These are phyloP conservation scores for Platorchestia sp. DNA, from an alignment of 1,140 invertebrate genomes.

Conservation along the genomic window DNA sequence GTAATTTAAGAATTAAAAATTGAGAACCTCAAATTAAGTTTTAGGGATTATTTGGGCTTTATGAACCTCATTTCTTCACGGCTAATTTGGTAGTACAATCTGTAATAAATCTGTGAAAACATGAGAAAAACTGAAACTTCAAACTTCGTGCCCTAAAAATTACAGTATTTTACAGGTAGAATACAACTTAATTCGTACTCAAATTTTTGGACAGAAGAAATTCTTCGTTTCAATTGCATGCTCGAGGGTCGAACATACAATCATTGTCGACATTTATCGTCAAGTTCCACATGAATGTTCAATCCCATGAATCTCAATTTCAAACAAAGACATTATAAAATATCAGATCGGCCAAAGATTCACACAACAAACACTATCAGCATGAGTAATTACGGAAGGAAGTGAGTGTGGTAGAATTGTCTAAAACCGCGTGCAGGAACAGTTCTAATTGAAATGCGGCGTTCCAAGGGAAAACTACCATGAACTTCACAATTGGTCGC, in stretches of 20 bases:
- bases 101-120: background rate
- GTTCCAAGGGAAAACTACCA: background rate
- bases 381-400: background rate
- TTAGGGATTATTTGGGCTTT: too few relatives aligned
- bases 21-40: too few relatives aligned
- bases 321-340: background rate
- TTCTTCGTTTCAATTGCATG: background rate
- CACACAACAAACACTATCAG: background rate
- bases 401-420: background rate
- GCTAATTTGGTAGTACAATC: too few relatives aligned
- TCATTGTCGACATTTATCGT: background rate
- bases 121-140: background rate
- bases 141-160: background rate
- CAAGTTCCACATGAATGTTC: background rate
- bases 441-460: background rate
- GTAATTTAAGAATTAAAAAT: too few relatives aligned
- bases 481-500: background rate
- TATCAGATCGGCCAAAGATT: background rate
- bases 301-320: background rate
- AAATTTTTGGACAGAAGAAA: background rate
- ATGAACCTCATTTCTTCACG: too few relatives aligned
- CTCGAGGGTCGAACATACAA: background rate
- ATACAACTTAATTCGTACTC: background rate
- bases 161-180: background rate
- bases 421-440: background rate